Percentiles rank a stretch among this genome's conserved stretches.
phyloP scores from a whole-genome alignment of 1,140 invertebrate genomes.

The Eufriesea mexicana region DNA sequence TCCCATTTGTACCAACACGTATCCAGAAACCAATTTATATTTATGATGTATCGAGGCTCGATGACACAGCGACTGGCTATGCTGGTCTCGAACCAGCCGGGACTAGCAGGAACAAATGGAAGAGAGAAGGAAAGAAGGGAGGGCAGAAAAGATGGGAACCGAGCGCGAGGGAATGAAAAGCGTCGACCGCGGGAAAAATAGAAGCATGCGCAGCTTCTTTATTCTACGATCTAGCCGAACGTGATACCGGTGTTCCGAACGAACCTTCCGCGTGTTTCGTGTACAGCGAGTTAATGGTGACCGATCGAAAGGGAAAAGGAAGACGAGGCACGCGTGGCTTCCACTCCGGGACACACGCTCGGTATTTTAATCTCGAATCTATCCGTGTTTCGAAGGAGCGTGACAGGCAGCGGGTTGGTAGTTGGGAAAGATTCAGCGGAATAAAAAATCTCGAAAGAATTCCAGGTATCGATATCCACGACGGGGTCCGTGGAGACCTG shows the following conservation, averaged over 20 bases:
- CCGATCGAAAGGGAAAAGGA: not conserved
- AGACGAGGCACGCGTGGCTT: not conserved
- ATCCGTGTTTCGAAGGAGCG: not conserved
- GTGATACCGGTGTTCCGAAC: not conserved
- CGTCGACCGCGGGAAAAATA: constrained; percentile 4
- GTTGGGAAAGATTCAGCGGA: not conserved
- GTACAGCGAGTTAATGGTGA: not conserved
- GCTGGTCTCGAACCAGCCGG: constrained; percentile 51
- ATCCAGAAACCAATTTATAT: constrained; percentile 68
- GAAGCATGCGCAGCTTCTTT: not conserved
- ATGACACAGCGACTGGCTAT: constrained; percentile 74
- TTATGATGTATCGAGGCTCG: constrained; percentile 71
- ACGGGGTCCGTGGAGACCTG: no score
- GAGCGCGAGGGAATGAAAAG: constrained; percentile 61
- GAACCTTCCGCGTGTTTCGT: not conserved
- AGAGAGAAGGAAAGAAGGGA: constrained; percentile 14
- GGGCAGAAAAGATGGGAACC: not conserved
- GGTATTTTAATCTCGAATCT: not conserved
- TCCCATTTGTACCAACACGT: constrained; percentile 63
- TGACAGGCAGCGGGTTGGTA: not conserved
- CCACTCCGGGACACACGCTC: no score
- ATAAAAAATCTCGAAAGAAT: not conserved
- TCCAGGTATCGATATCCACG: constrained; percentile 19
- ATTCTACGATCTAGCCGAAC: not conserved
- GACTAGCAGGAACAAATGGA: constrained; percentile 53